Evolutionary conservation across 2,797 vertebrate genomes (phyloP), one percentile per base, ranked within the genome.

Genomic region (Thripadectes ignobilis): DNA sequence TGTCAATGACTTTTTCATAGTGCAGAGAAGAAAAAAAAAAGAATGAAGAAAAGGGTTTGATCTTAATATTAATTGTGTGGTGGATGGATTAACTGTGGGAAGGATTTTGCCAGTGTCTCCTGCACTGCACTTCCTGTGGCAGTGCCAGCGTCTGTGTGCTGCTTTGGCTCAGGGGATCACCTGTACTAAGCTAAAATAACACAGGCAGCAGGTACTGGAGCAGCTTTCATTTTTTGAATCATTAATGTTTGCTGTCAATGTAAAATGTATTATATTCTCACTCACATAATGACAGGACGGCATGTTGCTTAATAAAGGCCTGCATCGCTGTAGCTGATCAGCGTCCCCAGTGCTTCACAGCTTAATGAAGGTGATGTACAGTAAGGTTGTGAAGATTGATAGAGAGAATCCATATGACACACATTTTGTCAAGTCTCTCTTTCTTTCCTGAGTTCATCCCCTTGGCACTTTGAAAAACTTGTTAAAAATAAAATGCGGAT

Each of bases 311-410:
- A 97, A 97, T 97, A 98, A 97, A 97, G 97, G 96, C 95, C 97
- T 96, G 21, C 84, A 91, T 97, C 93, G n/a, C 90, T 89, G 41
- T 82, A 92, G 95, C 97, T 95, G 88, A 96, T 96, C 67, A 66
- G 83, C 62, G 12, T 97, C 96, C 97, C 96, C 77, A 65, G 95
- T 95, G 97, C 96, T 97, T 96, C 96, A 88, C 88, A 97, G 97
- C 97, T 97, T 98, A 97, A 98, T 98, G 97, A 97, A 97, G 97
- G 95, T 93, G 97, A 97, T 95, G 93, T 96, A 93, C 96, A 97
- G 73, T 96, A 87, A 95, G 96, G 96, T 95, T 96, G 94, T 4
- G 1, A 91, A 97, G 97, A 98, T 87, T 95, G 97, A 97, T 97
- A 90, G 97, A 85, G 95, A 89, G 80, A 73, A 92, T 94, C 94